A percentile compares a stretch with the other conserved stretches of the same genome.
These are phyloP conservation scores for Odontamblyopus lacepedii DNA, from an alignment of 2,797 vertebrate species.

Conservation along the genomic window DNA sequence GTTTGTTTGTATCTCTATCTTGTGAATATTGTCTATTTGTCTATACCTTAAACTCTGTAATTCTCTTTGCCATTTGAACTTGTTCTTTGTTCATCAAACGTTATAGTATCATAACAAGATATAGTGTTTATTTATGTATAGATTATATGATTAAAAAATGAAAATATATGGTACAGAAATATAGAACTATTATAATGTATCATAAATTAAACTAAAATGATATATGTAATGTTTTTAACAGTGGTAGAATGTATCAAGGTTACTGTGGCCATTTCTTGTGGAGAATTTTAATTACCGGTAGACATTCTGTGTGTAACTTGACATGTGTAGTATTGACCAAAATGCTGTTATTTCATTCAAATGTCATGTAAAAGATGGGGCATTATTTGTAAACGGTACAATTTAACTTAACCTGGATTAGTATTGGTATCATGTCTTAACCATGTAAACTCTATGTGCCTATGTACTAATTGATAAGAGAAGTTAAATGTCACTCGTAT, in stretches of 20 bases:
- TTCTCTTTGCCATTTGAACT: conserved; percentile 40
- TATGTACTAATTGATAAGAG: conserved; percentile 35
- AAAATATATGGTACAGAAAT: conserved; percentile 3
- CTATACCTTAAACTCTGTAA: neutral
- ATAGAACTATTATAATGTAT: conserved; percentile 16
- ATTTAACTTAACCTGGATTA: conserved; percentile 1
- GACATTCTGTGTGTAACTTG: conserved; percentile 20
- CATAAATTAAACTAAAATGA: too few species aligned
- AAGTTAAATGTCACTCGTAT: conserved; percentile 36
- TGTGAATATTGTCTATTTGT: neutral
- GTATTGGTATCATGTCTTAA: conserved; percentile 29
- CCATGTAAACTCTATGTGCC: conserved; percentile 52
- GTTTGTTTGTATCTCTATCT: neutral
- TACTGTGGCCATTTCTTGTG: conserved; percentile 12
- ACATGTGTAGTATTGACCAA: neutral
- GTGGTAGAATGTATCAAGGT: conserved; percentile 1
- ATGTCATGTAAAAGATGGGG: neutral
- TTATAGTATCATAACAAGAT: neutral
- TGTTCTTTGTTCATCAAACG: neutral
- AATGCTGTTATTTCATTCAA: neutral
- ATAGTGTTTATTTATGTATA: conserved; percentile 53
- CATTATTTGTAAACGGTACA: neutral
- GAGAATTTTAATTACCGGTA: conserved; percentile 4
- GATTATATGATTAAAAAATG: conserved; percentile 18
- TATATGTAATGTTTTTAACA: conserved; percentile 13